These are phyloP conservation scores for Chloroceryle aenea DNA, from an alignment of 2,113 vertebrate species.

Conservation along the genomic window DNA sequence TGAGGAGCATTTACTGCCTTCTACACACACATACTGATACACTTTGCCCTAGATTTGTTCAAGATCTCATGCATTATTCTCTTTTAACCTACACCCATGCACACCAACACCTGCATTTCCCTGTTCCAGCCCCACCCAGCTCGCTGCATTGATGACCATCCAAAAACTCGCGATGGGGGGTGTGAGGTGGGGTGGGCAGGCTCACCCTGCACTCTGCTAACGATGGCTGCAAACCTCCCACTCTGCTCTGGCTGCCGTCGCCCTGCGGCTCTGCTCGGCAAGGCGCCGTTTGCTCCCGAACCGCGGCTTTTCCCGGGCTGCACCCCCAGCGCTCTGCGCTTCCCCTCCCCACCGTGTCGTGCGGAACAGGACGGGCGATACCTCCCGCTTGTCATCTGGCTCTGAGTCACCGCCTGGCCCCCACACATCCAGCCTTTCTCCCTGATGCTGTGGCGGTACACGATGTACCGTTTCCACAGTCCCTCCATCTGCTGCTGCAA, in stretches of 20 bases:
- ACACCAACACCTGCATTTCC: accelerated
- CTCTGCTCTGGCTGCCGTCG: accelerated
- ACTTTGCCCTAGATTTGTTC: no score
- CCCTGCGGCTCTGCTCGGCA: accelerated
- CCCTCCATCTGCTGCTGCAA: conserved; percentile 31
- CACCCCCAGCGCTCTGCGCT: not conserved
- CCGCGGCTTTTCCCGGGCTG: accelerated
- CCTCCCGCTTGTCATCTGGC: not conserved
- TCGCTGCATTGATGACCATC: accelerated
- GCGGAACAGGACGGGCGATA: not conserved
- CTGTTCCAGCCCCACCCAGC: not conserved
- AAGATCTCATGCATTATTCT: accelerated
- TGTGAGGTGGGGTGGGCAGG: no score
- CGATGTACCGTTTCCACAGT: not conserved
- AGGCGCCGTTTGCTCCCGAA: accelerated
- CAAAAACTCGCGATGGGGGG: not conserved
- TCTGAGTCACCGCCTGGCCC: not conserved
- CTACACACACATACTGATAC: accelerated
- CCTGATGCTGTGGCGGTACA: not conserved
- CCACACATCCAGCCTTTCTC: not conserved
- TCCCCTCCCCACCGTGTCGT: accelerated
- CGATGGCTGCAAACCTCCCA: not conserved
- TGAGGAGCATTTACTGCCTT: accelerated
- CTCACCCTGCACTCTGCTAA: not conserved
- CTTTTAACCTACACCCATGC: not conserved